phyloP scores from a whole-genome alignment of 1,140 invertebrate species.

The Physella acuta region DNA sequence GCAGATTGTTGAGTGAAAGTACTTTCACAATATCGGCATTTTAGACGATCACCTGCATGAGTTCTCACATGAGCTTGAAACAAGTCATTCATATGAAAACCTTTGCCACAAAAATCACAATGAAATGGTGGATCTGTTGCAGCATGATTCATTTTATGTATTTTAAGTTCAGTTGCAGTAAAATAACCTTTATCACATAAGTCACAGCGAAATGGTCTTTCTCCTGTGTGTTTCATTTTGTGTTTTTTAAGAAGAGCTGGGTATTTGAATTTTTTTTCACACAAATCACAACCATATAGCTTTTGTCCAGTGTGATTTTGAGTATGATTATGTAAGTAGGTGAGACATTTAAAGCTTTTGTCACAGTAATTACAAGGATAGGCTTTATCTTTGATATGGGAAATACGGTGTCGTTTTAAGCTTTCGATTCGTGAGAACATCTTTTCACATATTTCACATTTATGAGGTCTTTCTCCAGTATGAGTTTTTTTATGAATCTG shows the following conservation, averaged over 20 bases:
- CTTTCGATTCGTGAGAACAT: slow-evolving; percentile 69
- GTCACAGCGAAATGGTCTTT: slow-evolving; percentile 50
- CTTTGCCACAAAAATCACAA: slow-evolving; percentile 20
- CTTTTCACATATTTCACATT: slow-evolving; percentile 79
- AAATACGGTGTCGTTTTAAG: slow-evolving; percentile 9
- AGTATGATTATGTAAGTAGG: slow-evolving; percentile 17
- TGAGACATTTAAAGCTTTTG: slow-evolving; percentile 22
- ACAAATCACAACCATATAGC: slow-evolving; percentile 20
- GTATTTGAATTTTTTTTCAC: slow-evolving; percentile 62
- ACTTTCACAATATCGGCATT: slow-evolving; percentile 11
- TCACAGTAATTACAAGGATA: slow-evolving; percentile 11
- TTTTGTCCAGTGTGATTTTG: slow-evolving; percentile 24
- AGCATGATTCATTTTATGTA: slow-evolving; percentile 23
- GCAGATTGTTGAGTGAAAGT: not conserved
- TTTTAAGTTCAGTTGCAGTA: slow-evolving; percentile 13
- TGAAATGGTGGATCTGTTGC: slow-evolving; percentile 8
- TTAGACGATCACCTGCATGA: slow-evolving; percentile 10
- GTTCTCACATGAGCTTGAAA: slow-evolving; percentile 2
- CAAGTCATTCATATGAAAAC: slow-evolving; percentile 11
- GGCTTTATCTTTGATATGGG: not conserved
- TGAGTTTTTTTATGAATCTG: slow-evolving; percentile 62
- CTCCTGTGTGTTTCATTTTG: slow-evolving; percentile 92
- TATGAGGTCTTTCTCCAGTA: slow-evolving; percentile 16
- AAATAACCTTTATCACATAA: slow-evolving; percentile 29
- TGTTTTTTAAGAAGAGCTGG: slow-evolving; percentile 95